Conservation (phyloP, 2,797 vertebrate species). For the Phyllotis vaccarum region DNA sequence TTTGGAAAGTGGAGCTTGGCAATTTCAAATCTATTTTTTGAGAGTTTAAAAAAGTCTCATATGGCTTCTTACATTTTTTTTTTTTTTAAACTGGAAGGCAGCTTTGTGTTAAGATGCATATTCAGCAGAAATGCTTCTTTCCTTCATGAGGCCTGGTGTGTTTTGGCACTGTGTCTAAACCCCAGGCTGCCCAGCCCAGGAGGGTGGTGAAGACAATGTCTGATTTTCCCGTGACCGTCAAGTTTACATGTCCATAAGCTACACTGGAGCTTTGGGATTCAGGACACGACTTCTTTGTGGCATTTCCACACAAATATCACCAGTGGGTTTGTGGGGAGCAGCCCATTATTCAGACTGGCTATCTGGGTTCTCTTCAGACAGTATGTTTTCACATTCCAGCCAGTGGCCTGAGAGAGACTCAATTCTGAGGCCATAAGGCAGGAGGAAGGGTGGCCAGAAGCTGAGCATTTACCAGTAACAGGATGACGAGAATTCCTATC, state of each 20-base stretch:
- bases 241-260: not conserved
- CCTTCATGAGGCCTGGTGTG: conserved; percentile 64
- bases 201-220: not conserved
- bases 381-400: not conserved
- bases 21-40: conserved; percentile 30
- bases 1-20: conserved; percentile 37
- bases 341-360: not conserved
- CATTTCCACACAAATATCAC: not conserved
- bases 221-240: not conserved
- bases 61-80: conserved; percentile 61
- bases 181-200: not conserved
- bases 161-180: not conserved
- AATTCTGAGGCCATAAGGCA: not conserved
- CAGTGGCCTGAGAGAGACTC: not conserved
- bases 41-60: conserved; percentile 22
- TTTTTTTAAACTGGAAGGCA: conserved; percentile 1
- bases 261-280: not conserved
- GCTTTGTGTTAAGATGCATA: conserved; percentile 38
- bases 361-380: not conserved
- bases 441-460: not conserved
- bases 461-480: not conserved
- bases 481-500: not conserved
- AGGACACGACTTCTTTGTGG: not conserved
- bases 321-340: not conserved
- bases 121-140: conserved; percentile 29